Percentiles rank a stretch among this genome's conserved stretches.
Evolutionary conservation across 2,888 invertebrate species (phyloP).

Genomic region (Dusona sp.): DNA sequence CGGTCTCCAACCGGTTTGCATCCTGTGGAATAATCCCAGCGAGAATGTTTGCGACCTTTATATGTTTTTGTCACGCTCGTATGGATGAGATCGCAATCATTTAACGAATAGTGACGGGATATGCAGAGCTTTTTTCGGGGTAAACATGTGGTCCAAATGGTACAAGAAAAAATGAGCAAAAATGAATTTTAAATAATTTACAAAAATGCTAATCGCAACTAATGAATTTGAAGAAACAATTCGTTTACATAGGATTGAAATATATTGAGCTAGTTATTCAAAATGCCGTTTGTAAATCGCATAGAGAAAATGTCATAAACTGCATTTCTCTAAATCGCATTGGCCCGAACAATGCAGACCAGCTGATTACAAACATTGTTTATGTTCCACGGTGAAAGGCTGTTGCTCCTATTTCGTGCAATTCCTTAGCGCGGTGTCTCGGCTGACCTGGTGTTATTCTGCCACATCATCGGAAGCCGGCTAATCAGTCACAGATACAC

Average conservation of each 20-base stretch:
- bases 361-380: slow-evolving; percentile 39
- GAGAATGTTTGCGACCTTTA: slow-evolving; percentile 6
- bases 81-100: slow-evolving; percentile 17
- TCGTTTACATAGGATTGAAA: not conserved
- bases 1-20: slow-evolving; percentile 33
- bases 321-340: not conserved
- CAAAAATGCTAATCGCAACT: too few species aligned
- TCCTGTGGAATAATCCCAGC: slow-evolving; percentile 42
- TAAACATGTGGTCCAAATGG: not conserved
- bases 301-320: not conserved
- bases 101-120: not conserved
- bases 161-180: not conserved
- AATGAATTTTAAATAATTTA: too few species aligned
- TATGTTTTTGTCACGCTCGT: slow-evolving; percentile 10
- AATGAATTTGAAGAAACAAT: not conserved
- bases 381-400: slow-evolving; percentile 32
- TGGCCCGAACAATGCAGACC: not conserved
- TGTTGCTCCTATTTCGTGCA: not conserved
- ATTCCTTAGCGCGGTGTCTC: slow-evolving; percentile 24
- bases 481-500: slow-evolving; percentile 22
- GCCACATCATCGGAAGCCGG: slow-evolving; percentile 33
- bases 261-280: not conserved
- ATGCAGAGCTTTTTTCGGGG: not conserved
- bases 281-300: not conserved
- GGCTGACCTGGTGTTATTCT: slow-evolving; percentile 34